Conservation (phyloP, 1,140 invertebrate species). For the Piezodorus guildinii region DNA sequence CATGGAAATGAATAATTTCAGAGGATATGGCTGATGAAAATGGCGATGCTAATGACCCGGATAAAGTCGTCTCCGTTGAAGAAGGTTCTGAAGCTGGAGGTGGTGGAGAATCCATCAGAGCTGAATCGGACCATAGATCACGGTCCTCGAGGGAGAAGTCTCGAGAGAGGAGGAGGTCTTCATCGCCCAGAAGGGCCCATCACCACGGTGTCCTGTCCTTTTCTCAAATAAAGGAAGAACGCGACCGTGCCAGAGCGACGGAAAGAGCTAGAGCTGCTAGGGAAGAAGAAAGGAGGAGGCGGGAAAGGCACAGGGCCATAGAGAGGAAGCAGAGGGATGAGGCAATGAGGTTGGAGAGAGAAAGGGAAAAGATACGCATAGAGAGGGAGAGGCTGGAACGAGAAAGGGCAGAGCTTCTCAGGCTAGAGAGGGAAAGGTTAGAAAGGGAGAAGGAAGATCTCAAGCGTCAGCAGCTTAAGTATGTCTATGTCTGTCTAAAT, state of each 20-base stretch:
- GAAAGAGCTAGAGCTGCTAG: conserved; percentile 62
- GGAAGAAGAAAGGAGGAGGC: conserved; percentile 57
- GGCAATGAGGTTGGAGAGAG: conserved; percentile 58
- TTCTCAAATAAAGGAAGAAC: conserved; percentile 46
- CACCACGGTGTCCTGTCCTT: conserved; percentile 30
- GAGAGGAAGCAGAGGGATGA: conserved; percentile 69
- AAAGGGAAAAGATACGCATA: conserved; percentile 59
- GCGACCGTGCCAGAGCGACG: conserved; percentile 61
- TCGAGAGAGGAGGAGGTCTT: not conserved
- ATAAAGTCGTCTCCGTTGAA: not conserved
- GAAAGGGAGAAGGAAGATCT: conserved; percentile 71
- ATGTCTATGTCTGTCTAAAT: not conserved
- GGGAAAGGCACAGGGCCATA: conserved; percentile 58
- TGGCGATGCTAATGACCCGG: not conserved
- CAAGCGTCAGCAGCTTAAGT: conserved; percentile 39
- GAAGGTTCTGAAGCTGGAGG: not conserved
- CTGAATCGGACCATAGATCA: not conserved
- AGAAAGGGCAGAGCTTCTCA: conserved; percentile 66
- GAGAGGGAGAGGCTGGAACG: conserved; percentile 66
- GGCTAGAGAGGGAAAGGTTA: conserved; percentile 67
- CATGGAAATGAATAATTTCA: not conserved
- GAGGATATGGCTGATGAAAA: conserved; percentile 13
- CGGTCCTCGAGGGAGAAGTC: not conserved
- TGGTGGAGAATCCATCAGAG: not conserved
- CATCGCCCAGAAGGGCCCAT: conserved; percentile 26